These are phyloP conservation scores for Liolophura sinensis DNA, from an alignment of 1,140 invertebrate genomes.

Conservation along the genomic window DNA sequence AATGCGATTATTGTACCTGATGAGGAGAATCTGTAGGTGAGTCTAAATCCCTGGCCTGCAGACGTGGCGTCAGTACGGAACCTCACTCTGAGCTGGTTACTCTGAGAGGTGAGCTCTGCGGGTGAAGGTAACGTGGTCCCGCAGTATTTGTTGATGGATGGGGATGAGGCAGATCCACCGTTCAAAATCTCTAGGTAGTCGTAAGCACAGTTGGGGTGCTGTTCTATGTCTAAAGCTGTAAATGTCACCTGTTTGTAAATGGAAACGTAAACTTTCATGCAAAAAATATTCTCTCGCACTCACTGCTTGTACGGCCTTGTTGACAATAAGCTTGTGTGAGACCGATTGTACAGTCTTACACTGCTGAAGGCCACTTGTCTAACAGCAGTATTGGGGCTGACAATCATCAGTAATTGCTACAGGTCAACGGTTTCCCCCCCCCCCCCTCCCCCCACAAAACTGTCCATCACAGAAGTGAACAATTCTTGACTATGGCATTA, in stretches of 20 bases:
- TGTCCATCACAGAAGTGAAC: no score
- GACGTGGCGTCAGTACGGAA: constrained; percentile 88
- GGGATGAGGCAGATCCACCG: constrained; percentile 68
- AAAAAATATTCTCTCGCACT: not conserved
- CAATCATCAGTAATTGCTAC: no score
- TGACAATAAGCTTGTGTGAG: no score
- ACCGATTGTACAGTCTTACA: no score
- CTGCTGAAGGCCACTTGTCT: no score
- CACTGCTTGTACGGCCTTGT: no score
- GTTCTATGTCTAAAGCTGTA: constrained; percentile 93
- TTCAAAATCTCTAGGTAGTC: constrained; percentile 89
- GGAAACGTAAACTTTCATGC: constrained; percentile 68
- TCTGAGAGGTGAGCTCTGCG: constrained; percentile 83
- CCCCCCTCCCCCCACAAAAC: no score
- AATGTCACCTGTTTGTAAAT: constrained; percentile 76
- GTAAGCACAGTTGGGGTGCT: constrained; percentile 90
- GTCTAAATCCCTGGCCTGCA: constrained; percentile 63
- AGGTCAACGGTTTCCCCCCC: no score
- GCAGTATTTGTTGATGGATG: constrained; percentile 72
- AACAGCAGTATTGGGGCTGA: no score
- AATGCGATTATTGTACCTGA: constrained; percentile 24
- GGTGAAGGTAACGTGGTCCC: constrained; percentile 73
- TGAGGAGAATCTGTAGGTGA: constrained; percentile 48
- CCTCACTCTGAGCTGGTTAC: constrained; percentile 79
- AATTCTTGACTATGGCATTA: no score